Evolutionary conservation across 2,113 vertebrate species (phyloP), one percentile per base, ranked within the genome.

Genomic region (Coturnix japonica): DNA sequence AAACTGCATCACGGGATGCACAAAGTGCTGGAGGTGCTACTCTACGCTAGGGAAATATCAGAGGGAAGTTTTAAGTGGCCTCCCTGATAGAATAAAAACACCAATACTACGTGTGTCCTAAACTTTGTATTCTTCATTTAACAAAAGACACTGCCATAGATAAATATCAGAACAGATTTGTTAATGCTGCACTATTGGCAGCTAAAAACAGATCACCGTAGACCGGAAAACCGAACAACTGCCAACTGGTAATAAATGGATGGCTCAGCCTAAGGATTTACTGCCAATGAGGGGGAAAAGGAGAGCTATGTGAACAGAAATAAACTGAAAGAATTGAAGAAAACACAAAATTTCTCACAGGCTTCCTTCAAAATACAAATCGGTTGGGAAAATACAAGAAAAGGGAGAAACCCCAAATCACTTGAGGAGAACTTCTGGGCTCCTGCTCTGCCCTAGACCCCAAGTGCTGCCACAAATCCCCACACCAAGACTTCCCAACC

Each of bases 101-200:
- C 79, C 91, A 75, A 31, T 93, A 65, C 41, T 35, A 47, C 7
- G 11, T 66, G 11, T 66, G 60, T 94, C 81, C 90, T 92, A 87
- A 96, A 95, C 85, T 95, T 93, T 59, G 93, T 94, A 89, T 56
- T 93, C 74, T 89, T 93, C 94, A 69, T 88, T 91, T 90, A 93
- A 95, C 96, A 96, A 96, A 95, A 95, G 94, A 92, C 88, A 78
- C 78, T 30, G 70, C 79, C 93, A 78, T 73, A 89, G 73, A 96
- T 92, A 96, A 96, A 95, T 92, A 96, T 95, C 94, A 95, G 94
- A 82, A 93, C 86, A 95, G 90, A 96, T 96, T 96, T 96, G 95
- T 95, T 96, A 96, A 93, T 93, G 93, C 75, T 92, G 88, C 91
- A 72, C 89, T 94, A 96, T 96, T 97, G 96, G 95, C 96, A 95